Base-by-base conservation (phyloP, 2,113 vertebrate genomes). In the Gavia stellata region DNA sequence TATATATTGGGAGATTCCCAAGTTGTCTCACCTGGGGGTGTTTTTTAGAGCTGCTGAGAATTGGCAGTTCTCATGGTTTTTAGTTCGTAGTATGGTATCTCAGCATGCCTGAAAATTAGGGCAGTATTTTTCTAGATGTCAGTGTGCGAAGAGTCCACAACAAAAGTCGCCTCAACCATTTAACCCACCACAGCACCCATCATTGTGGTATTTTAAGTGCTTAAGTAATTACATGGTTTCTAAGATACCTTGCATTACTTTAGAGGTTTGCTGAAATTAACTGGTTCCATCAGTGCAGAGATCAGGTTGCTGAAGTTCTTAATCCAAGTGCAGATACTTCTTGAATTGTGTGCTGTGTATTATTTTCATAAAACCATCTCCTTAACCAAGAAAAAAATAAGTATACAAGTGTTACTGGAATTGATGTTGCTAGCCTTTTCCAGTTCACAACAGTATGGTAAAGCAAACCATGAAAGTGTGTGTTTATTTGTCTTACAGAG, bases 251-350 rank as follows among this genome's bases (percentile, higher is more conserved):
- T 79, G 83, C 50, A 70, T 94, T 94, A 52, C 49, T 71, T 59
- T 8, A 88, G 71, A 83, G n/a, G 20, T 91, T 92, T 95, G 61
- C 33, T 79, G 85, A 90, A 91, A 81, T 92, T 67, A 90, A 77
- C 50, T 87, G 47, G 14, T 91, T 95, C 52, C 80, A 59, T 88
- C 58, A 72, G 15, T 87, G 52, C 49, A 68, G 66, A 89, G 70
- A 70, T 87, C 71, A 81, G 33, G 16, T 81, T 86, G 40, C 63
- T 80, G 36, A 56, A 86, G 34, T 86, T 94, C 56, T 80, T 92
- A 81, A 90, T 72, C 42, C 17, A 56, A 91, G 33, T 45, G 25
- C 20, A 70, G 61, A 45, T 70, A 24, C 38, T 89, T 81, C 36
- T 77, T 77, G 67, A 31, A 49, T 78, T 88, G 14, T 49, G 28